Base-by-base conservation (phyloP, 2,888 invertebrate species). In the Drosophila prolongata region DNA sequence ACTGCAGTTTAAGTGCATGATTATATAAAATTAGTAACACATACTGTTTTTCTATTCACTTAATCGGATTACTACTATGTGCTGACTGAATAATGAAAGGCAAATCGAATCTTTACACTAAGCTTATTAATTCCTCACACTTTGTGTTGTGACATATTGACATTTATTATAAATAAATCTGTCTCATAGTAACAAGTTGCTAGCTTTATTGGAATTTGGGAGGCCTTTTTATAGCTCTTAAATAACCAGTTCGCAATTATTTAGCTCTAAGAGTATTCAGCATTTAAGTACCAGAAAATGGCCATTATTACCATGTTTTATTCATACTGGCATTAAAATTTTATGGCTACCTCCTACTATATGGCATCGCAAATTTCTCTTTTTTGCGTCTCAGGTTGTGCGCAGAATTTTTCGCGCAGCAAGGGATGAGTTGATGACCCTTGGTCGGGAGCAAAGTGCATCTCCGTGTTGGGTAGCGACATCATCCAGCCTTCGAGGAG, bases 351-450 rank as follows among this genome's bases (percentile, higher is more conserved):
- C 42, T 42, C 37, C 6, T n/a, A 14, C 38, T n/a, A 19, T 24
- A 24, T 24, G 19, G 61, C 19, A 3, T 37, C 6, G 38, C 10
- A n/a, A 9, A 40, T 27, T 42, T 56, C 69, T 50, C 19, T 27
- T 74, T 71, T 54, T 73, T 73, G 73, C 75, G 73, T 73, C 65
- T 55, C 58, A 44, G 75, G 37, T 43, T 65, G 46, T 73, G 74
- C 74, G 76, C 74, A 74, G 68, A 61, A 34, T 43, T 68, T 75
- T 53, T 40, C 49, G 74, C 74, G 76, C 74, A 74, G 74, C 76
- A 75, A 61, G 76, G 54, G 49, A 54, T 59, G 71, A 16, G 37
- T 16, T 49, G 43, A 52, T 57, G 62, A 40, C 47, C 49, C 49
- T 50, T 58, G 14, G 37, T 40, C 19, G 65, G 72, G 56, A 56